Evolutionary conservation across 2,888 invertebrate genomes (phyloP).

Genomic region (Dyspetes luteomarginatus): DNA sequence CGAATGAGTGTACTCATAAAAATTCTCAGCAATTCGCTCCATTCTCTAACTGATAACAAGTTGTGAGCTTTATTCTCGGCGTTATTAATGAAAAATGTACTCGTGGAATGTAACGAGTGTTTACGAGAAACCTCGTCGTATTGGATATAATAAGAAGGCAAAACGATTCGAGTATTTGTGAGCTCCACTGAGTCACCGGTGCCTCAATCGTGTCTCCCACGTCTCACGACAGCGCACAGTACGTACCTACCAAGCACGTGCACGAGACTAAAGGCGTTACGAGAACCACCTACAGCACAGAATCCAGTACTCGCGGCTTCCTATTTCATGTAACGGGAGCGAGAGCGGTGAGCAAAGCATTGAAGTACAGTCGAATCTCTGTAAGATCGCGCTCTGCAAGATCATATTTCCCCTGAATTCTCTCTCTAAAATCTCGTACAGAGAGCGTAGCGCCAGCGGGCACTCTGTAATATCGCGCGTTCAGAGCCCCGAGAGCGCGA

Average conservation of each 20-base stretch:
- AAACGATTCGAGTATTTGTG: constrained; percentile 31
- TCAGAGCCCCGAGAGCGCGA: no score
- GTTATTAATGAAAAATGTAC: constrained; percentile 49
- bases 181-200: constrained; percentile 48
- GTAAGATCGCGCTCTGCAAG: no score
- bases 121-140: constrained; percentile 17
- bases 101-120: constrained; percentile 13
- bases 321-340: constrained; percentile 43
- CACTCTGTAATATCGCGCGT: no score
- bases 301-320: constrained; percentile 41
- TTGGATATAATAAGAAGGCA: constrained; percentile 17
- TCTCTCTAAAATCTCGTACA: no score
- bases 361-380: no score
- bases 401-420: no score
- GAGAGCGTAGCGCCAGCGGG: no score
- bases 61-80: constrained; percentile 11
- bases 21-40: constrained; percentile 1
- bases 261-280: constrained; percentile 21
- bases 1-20: not conserved
- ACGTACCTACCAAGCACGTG: constrained; percentile 43
- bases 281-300: not conserved
- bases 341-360: no score
- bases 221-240: constrained; percentile 8
- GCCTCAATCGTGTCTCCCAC: constrained; percentile 18
- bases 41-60: constrained; percentile 9